Percentiles rank a stretch among this genome's conserved stretches.
phyloP scores from a whole-genome alignment of 92 coral and sea anemone species.

The Plumapathes pennacea region DNA sequence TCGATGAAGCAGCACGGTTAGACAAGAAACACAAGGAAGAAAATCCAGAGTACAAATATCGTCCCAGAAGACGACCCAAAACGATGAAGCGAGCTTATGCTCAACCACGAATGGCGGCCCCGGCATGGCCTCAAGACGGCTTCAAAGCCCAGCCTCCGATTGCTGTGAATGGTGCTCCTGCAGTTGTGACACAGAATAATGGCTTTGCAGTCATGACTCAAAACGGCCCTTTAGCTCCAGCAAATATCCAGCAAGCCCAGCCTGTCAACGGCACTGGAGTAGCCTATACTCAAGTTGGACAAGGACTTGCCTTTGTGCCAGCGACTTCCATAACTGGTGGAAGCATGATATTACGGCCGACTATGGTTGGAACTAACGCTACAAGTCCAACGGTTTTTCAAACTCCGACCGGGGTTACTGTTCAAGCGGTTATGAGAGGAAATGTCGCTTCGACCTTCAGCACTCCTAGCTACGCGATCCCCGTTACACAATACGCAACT shows the following conservation, averaged over 20 bases:
- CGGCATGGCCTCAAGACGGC: slow-evolving; percentile 77
- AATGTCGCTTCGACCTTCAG: slow-evolving; percentile 76
- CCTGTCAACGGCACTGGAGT: slow-evolving; percentile 68
- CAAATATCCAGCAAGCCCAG: slow-evolving; percentile 56
- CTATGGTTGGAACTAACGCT: slow-evolving; percentile 69
- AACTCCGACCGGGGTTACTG: slow-evolving; percentile 61
- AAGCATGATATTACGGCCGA: slow-evolving; percentile 86
- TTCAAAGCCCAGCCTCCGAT: slow-evolving; percentile 67
- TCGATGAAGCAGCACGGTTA: slow-evolving; percentile 97
- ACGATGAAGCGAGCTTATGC: slow-evolving; percentile 93
- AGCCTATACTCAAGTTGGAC: slow-evolving; percentile 70
- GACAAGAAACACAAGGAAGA: slow-evolving; percentile 98
- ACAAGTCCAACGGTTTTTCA: slow-evolving; percentile 48
- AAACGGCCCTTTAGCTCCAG: slow-evolving; percentile 65
- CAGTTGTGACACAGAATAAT: slow-evolving; percentile 68
- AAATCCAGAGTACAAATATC: slow-evolving; percentile 94
- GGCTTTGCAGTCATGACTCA: slow-evolving; percentile 69
- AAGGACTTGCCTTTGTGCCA: slow-evolving; percentile 70
- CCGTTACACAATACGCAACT: slow-evolving; percentile 70
- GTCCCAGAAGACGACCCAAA: slow-evolving; percentile 91
- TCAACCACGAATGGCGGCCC: slow-evolving; percentile 71
- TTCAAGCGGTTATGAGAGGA: slow-evolving; percentile 70
- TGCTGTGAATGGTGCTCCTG: slow-evolving; percentile 72
- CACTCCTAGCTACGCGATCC: slow-evolving; percentile 87
- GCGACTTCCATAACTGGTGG: slow-evolving; percentile 77